Evolutionary conservation across 2,797 vertebrate genomes (phyloP), one percentile per base, ranked within the genome.

Genomic region (Rhynchonycteris naso): DNA sequence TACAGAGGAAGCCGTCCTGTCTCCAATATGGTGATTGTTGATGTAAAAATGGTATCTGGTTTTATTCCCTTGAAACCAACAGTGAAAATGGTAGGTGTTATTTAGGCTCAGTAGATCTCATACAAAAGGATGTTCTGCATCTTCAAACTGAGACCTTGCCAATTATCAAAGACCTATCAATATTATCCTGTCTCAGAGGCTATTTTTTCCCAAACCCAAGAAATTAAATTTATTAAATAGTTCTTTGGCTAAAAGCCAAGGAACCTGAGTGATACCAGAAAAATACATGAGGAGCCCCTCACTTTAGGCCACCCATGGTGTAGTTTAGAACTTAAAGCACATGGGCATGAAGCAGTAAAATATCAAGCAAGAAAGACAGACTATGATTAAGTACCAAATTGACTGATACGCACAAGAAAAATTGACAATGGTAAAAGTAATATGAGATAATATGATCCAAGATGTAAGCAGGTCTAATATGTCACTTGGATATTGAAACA

Each of bases 31-130:
- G 96, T 95, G 38, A 97, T 98, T 12, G 24, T 98, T 56, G 97
- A 98, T 22, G 90, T 98, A 50, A 98, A 98, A 94, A 97, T 98
- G 96, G 83, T 98, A 33, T 98, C 98, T 14, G 96, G 98, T 68
- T 97, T 93, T 63, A 90, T 97, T 81, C 96, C 97, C 16, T 79
- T 84, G 68, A 97, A 96, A 72, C 38, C 95, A 12, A 96, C 97
- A 2, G 75, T 98, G 13, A 95, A 61, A 85, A 92, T 92, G 96
- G 97, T 98, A 97, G 35, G 78, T 56, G 2, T n/a, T 19, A 78
- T 76, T 82, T 59, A 54, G 83, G 38, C 38, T 22, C 65, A 26
- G 13, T 47, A 65, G 33, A 80, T 74, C 9, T 50, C 63, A 81
- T 50, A 24, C 12, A 21, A 81, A 79, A 85, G 11, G 7, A 69